These are phyloP conservation scores for Formica selysi DNA, from an alignment of 1,140 invertebrate genomes.

Conservation along the genomic window DNA sequence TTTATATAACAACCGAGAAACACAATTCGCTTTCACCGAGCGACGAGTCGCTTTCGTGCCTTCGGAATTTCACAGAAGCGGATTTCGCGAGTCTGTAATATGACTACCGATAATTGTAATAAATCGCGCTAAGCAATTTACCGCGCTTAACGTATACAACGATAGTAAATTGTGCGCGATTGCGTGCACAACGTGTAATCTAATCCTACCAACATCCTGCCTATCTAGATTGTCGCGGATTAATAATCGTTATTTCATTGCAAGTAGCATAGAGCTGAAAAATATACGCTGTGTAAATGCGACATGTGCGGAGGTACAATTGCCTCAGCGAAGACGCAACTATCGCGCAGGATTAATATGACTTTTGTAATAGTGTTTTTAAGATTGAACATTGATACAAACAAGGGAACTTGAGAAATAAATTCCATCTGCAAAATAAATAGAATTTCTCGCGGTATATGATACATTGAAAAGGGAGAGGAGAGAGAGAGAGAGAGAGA, in stretches of 20 bases:
- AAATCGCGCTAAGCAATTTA: slow-evolving; percentile 60
- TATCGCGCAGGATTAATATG: neutral
- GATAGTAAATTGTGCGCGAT: slow-evolving; percentile 56
- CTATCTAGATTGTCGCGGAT: slow-evolving; percentile 57
- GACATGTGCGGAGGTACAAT: slow-evolving; percentile 28
- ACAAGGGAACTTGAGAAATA: neutral
- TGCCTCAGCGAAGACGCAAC: neutral
- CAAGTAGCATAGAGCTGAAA: slow-evolving; percentile 49
- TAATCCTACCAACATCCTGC: slow-evolving; percentile 53
- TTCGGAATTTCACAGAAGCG: slow-evolving; percentile 56
- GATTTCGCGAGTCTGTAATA: slow-evolving; percentile 49
- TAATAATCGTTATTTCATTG: slow-evolving; percentile 53
- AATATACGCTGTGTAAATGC: slow-evolving; percentile 27
- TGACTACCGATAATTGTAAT: slow-evolving; percentile 50
- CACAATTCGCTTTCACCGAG: slow-evolving; percentile 56
- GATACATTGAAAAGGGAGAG: neutral
- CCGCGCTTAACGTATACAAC: slow-evolving; percentile 46
- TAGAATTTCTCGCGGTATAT: neutral
- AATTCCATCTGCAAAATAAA: neutral
- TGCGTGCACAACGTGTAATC: slow-evolving; percentile 54
- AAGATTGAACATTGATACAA: slow-evolving; percentile 21
- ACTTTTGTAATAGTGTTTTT: slow-evolving; percentile 19
- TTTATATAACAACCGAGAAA: slow-evolving; percentile 41
- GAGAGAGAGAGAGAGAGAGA: neutral
- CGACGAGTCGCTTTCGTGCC: slow-evolving; percentile 47